Evolutionary conservation across 2,797 vertebrate genomes (phyloP), one percentile per base, ranked within the genome.

Genomic region (Hypotaenidia philippensis): DNA sequence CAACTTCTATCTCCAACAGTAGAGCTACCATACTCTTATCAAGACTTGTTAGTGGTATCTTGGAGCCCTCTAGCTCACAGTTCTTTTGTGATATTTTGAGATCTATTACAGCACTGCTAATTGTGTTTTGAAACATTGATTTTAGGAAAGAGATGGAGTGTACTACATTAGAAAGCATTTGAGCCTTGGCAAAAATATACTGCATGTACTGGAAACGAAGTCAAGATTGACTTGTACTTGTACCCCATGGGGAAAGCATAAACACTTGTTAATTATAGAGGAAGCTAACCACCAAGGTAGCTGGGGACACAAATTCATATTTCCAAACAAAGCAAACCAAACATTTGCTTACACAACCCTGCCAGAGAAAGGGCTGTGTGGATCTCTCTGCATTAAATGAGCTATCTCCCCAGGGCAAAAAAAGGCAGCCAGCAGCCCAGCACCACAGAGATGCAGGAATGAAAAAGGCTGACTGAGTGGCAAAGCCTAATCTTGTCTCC

Each of bases 191-290:
- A 86, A 81, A 65, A 95, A 95, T 76, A 45, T 40, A 60, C 47
- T 79, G 65, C 31, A 16, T 66, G 63, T 14, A 74, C 25, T 83
- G 68, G 66, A 94, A 95, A 70, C 44, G 47, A 95, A 82, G 72
- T 83, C 78, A 90, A 96, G 83, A 94, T 76, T 79, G 78, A 88
- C 69, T 96, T 94, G 50, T 12, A 82, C 40, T 97, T 86, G 45
- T 71, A 82, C 74, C 93, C 91, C 70, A 75, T 20, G 47, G 71
- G 79, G 84, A 92, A 75, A 87, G 55, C 74, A 63, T 72, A 94
- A 96, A 94, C 61, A 74, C 82, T 92, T 93, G 91, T 90, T 95
- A 96, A 95, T 94, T 95, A 92, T 8, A 94, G 68, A 95, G 81
- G 74, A 91, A 93, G 41, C 61, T 93, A 94, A 94, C 70, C 70